Evolutionary conservation across 2,113 vertebrate genomes (phyloP).

Genomic region (Microcebus murinus): DNA sequence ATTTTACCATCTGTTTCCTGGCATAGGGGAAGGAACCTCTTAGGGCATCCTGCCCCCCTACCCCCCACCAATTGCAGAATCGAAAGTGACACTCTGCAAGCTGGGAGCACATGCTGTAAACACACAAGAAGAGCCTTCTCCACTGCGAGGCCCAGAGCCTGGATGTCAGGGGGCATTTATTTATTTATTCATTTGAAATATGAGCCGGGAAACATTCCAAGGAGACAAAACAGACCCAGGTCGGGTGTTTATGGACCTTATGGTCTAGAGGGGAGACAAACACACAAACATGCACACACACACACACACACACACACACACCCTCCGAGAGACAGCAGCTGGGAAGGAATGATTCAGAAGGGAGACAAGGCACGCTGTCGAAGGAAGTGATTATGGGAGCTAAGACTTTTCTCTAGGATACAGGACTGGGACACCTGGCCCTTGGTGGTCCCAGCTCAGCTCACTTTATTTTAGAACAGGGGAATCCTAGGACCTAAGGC

Average conservation of each 20-base stretch:
- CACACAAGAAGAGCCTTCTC: background rate
- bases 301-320: background rate
- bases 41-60: background rate
- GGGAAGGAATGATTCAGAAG: background rate
- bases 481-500: background rate
- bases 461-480: background rate
- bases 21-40: background rate
- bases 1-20: constrained; percentile 52
- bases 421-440: background rate
- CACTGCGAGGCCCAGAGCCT: background rate
- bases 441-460: background rate
- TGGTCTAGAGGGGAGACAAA: background rate
- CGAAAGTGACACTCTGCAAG: constrained; percentile 15
- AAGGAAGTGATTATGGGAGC: background rate
- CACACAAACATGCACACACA: background rate
- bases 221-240: background rate
- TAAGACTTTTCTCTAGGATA: background rate
- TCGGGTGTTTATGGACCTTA: background rate
- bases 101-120: background rate
- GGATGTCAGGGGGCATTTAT: background rate
- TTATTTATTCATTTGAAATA: background rate
- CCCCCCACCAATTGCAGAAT: constrained; percentile 8
- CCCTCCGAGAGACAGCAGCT: background rate
- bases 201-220: background rate
- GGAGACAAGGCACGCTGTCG: background rate